Base-by-base conservation (phyloP, 2,113 vertebrate species). In the Burhinus oedicnemus region DNA sequence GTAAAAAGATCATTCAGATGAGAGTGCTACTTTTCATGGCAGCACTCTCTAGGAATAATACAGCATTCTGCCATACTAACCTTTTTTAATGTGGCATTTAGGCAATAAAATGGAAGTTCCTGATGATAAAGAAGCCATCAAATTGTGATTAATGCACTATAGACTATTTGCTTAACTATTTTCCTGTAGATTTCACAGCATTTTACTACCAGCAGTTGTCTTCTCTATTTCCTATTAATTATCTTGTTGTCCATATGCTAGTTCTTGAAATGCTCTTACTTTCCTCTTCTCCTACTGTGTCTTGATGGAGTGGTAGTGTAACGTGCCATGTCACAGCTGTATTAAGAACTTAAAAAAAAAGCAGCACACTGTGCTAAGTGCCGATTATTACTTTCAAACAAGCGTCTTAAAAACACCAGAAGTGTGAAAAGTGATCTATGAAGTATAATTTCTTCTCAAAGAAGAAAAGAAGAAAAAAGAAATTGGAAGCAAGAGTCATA, bases 111-210 rank as follows among this genome's bases (percentile, higher is more conserved):
- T 69, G 78, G 29, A 89, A 83, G 32, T 40, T 94, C 60, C 47
- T 91, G 68, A 83, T 85, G 87, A 96, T 81, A 96, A 95, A 78
- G 52, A 82, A 94, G 68, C 26, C 70, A 93, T 92, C 51, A 92
- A 83, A 92, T 83, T 89, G 57, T 93, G 80, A 94, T 92, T 97
- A 97, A 96, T 86, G 54, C n/a, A 89, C 55, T 79, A 75, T 30
- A 83, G 55, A 92, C 74, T 95, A 90, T 85, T 96, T 95, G 25
- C 62, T 93, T 95, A 91, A 91, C 70, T 95, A 77, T 88, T 89
- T 95, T 90, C 49, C 78, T 70, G 92, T 90, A 95, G 91, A 81
- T 96, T 97, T 95, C 76, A 94, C 78, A 95, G 81, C 89, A 92
- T 92, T 97, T 97, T 90, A 76, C 47, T 91, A 80, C 29, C 92